Percentiles rank a stretch among this genome's conserved stretches.
Evolutionary conservation across 1,140 invertebrate genomes (phyloP).

Genomic region (Asbolus verrucosus): DNA sequence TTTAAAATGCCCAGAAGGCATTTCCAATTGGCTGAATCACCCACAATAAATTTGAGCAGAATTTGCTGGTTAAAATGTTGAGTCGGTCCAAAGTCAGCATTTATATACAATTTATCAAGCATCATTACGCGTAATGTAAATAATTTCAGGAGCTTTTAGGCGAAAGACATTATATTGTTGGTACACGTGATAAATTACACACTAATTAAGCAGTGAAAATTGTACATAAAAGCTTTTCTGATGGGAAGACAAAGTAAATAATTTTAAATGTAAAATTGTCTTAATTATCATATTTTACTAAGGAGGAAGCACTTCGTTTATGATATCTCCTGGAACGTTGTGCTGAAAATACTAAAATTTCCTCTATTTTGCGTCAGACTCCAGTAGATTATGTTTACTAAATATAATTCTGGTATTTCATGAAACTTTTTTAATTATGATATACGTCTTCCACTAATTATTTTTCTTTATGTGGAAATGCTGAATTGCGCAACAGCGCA

Average conservation of each 20-base stretch:
- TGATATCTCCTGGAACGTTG: neutral
- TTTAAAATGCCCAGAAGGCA: too few species aligned
- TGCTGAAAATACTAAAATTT: neutral
- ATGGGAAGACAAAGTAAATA: slow-evolving; percentile 15
- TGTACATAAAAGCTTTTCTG: slow-evolving; percentile 21
- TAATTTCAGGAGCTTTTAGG: neutral
- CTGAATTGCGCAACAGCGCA: too few species aligned
- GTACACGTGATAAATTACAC: slow-evolving; percentile 15
- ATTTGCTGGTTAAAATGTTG: too few species aligned
- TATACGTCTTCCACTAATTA: neutral
- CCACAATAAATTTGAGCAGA: too few species aligned
- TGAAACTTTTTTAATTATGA: slow-evolving; percentile 25
- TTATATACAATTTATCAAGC: too few species aligned
- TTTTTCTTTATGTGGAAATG: neutral
- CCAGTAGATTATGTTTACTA: slow-evolving; percentile 5
- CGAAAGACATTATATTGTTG: neutral
- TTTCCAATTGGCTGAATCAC: too few species aligned
- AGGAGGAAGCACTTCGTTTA: neutral
- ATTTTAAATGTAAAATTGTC: slow-evolving; percentile 17
- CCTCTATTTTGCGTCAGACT: neutral
- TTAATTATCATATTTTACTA: slow-evolving; percentile 3
- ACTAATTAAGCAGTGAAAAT: slow-evolving; percentile 20
- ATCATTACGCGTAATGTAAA: too few species aligned
- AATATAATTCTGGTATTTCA: neutral
- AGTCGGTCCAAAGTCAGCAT: too few species aligned